These are phyloP conservation scores for Choloepus didactylus DNA, from an alignment of 2,797 vertebrate genomes.

Conservation along the genomic window DNA sequence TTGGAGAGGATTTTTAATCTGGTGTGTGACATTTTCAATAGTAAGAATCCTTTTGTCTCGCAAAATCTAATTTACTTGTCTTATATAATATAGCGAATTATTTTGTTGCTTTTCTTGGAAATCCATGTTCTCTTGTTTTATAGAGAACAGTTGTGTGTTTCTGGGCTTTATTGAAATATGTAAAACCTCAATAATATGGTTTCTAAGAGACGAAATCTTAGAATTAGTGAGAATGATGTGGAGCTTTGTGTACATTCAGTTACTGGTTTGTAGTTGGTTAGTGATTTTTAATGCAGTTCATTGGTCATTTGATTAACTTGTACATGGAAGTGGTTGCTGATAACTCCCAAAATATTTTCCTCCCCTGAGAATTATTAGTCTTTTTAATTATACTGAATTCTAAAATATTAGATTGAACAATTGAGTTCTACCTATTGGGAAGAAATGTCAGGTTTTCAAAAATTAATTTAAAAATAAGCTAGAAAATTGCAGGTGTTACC, in stretches of 20 bases:
- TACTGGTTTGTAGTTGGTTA: neutral
- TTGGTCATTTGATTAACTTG: neutral
- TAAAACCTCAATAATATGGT: neutral
- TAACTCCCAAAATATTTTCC: neutral
- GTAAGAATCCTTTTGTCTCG: slow-evolving; percentile 8
- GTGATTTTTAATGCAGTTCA: neutral
- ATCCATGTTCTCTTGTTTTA: neutral
- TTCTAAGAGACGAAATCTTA: neutral
- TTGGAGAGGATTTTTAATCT: slow-evolving; percentile 24
- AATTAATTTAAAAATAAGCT: neutral
- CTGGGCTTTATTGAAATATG: slow-evolving; percentile 2
- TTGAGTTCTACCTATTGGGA: neutral
- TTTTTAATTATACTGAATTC: neutral
- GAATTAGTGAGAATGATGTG: neutral
- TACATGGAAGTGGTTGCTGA: neutral
- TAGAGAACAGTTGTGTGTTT: slow-evolving; percentile 15
- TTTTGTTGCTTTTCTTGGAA: slow-evolving; percentile 46
- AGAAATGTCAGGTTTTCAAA: neutral
- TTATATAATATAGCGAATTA: neutral
- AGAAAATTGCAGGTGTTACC: neutral
- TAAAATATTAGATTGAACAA: neutral
- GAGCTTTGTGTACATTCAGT: neutral
- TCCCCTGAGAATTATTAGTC: neutral
- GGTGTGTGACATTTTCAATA: neutral
- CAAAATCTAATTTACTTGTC: neutral